Evolutionary conservation across 2,797 vertebrate genomes (phyloP).

Genomic region (Natrix natrix): DNA sequence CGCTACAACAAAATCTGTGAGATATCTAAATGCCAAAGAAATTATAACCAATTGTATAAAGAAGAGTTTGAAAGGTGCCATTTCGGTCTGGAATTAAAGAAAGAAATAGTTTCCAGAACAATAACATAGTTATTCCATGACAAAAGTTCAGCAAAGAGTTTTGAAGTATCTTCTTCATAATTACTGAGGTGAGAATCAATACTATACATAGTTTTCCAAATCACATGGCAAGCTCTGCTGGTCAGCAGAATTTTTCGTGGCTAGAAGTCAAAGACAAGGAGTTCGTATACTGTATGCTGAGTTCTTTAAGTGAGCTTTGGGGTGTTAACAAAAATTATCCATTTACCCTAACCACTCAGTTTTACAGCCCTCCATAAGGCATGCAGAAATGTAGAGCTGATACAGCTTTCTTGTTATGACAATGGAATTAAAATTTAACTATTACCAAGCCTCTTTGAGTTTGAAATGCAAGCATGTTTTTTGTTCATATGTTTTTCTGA

Average conservation of each 20-base stretch:
- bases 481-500: not conserved
- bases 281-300: not conserved
- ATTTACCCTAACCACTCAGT: not conserved
- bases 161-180: not conserved
- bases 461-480: not conserved
- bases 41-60: not conserved
- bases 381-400: not conserved
- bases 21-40: not conserved
- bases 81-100: not conserved
- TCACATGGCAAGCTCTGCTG: not conserved
- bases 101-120: not conserved
- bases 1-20: not conserved
- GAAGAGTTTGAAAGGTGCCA: not conserved
- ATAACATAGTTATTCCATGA: not conserved
- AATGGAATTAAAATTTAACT: not conserved
- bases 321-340: not conserved
- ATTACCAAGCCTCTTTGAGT: not conserved
- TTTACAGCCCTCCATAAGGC: not conserved
- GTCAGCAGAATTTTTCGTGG: not conserved
- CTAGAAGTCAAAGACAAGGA: not conserved
- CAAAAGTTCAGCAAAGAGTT: not conserved
- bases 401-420: not conserved
- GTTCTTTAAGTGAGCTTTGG: not conserved
- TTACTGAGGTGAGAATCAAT: not conserved
- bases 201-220: not conserved